Evolutionary conservation across 2,888 invertebrate species (phyloP), one percentile per base, ranked within the genome.

Genomic region (Ectropis crepuscularia): DNA sequence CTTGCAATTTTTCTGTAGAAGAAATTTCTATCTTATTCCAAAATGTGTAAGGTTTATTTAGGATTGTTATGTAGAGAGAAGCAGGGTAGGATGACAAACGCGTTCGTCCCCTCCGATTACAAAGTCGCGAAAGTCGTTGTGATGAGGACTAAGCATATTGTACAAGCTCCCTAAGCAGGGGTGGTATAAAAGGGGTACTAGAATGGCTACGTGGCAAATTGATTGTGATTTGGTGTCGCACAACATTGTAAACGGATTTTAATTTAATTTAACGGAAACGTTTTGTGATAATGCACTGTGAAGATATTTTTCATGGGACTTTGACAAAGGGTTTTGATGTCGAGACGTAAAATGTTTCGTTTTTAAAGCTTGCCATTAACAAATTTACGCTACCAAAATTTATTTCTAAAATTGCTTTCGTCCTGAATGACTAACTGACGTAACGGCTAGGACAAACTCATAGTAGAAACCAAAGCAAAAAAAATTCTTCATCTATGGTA

Each of bases 71-170:
- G 6, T 49, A 57, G 5, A 11, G 50, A 72, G 71, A 67, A 69
- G 69, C 75, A 78, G 87, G 87, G 87, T 83, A 82, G 83, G 81
- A 87, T 89, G 90, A 91, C 89, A 90, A 90, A 87, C 75, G 82
- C 77, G 85, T 73, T 75, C 89, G 83, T 88, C 92, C 92, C 92
- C 92, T 79, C 78, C 88, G 85, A 90, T 92, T 91, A 90, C 80
- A 77, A 80, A 79, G 81, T 86, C 81, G 82, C 80, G 77, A 86
- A 89, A 90, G 89, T 87, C 86, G 80, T 82, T 77, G 83, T 83
- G 84, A 82, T 82, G 84, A 77, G 83, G 81, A 88, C 76, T 89
- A 90, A 88, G 90, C 92, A 90, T 90, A 91, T 91, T 90, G 90
- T 86, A 72, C 80, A 75, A 77, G 74, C 76, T 68, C 70, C 75